These are phyloP conservation scores for Streptopelia turtur DNA, from an alignment of 2,797 vertebrate genomes.

Conservation along the genomic window DNA sequence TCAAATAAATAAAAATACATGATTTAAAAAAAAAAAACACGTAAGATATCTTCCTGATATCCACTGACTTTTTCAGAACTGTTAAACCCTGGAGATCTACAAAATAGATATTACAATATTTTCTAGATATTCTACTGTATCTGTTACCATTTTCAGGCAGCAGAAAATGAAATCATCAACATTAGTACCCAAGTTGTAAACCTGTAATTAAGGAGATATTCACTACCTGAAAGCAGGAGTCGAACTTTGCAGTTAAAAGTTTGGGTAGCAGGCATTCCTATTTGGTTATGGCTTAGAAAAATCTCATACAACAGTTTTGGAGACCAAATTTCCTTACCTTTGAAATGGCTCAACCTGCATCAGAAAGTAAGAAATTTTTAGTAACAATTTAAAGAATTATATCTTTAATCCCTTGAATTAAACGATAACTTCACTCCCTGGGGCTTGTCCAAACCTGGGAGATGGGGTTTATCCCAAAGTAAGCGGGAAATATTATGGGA, in stretches of 20 bases:
- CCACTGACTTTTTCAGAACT: background rate
- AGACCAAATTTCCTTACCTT: background rate
- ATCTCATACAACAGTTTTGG: background rate
- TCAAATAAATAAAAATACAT: background rate
- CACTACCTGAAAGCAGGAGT: background rate
- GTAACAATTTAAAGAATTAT: background rate
- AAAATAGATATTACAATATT: background rate
- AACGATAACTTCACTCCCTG: background rate
- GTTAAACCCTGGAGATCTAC: background rate
- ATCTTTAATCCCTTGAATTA: background rate
- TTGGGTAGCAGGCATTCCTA: background rate
- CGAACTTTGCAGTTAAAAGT: background rate
- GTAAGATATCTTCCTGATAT: background rate
- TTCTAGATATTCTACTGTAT: background rate
- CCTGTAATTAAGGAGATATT: background rate
- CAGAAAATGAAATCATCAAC: background rate
- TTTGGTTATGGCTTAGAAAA: background rate
- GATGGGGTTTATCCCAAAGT: background rate
- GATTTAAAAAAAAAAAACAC: background rate
- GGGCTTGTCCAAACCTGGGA: background rate
- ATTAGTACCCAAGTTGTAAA: background rate
- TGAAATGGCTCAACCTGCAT: background rate
- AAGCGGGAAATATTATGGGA: background rate
- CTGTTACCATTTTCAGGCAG: slow-evolving; percentile 8
- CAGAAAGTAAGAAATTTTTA: background rate